Evolutionary conservation across 2,888 invertebrate genomes (phyloP).

Genomic region (Nomada lathburiana): DNA sequence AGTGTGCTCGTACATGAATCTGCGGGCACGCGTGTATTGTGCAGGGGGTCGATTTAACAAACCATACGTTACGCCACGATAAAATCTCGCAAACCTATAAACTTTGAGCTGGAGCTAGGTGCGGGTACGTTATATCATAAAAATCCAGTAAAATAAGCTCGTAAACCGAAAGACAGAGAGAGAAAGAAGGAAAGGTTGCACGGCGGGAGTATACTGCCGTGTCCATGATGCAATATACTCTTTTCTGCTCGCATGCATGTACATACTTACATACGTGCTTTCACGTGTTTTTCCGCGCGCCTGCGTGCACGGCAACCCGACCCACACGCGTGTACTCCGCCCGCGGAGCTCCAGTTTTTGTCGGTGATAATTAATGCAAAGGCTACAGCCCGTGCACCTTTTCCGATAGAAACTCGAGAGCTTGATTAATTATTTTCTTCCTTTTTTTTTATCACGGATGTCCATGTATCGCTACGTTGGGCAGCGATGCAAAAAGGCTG

Average conservation of each 20-base stretch:
- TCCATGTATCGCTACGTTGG: too few species aligned
- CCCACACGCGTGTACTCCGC: conserved; percentile 3
- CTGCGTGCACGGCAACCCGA: conserved; percentile 8
- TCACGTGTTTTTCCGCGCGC: conserved; percentile 39
- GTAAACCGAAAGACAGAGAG: conserved; percentile 77
- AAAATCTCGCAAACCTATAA: conserved; percentile 84
- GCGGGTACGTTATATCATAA: conserved; percentile 83
- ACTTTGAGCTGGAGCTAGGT: conserved; percentile 78
- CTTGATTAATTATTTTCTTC: neutral
- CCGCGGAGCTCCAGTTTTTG: neutral
- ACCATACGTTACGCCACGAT: conserved; percentile 84
- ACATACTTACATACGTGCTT: conserved; percentile 23
- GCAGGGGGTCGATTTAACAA: conserved; percentile 82
- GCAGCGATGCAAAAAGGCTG: neutral
- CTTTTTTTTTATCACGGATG: neutral
- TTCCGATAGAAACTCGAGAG: neutral
- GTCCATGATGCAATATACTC: conserved; percentile 44
- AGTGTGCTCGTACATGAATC: conserved; percentile 20
- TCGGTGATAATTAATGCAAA: conserved; percentile 22
- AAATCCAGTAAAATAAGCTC: conserved; percentile 84
- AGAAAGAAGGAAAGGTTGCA: conserved; percentile 22
- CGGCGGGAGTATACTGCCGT: conserved; percentile 2
- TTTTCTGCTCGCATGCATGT: conserved; percentile 26
- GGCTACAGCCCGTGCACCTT: neutral
- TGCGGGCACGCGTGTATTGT: conserved; percentile 31